Percentiles rank a stretch among this genome's conserved stretches.
These are phyloP conservation scores for Myripristis murdjan DNA, from an alignment of 2,797 vertebrate species.

Conservation along the genomic window DNA sequence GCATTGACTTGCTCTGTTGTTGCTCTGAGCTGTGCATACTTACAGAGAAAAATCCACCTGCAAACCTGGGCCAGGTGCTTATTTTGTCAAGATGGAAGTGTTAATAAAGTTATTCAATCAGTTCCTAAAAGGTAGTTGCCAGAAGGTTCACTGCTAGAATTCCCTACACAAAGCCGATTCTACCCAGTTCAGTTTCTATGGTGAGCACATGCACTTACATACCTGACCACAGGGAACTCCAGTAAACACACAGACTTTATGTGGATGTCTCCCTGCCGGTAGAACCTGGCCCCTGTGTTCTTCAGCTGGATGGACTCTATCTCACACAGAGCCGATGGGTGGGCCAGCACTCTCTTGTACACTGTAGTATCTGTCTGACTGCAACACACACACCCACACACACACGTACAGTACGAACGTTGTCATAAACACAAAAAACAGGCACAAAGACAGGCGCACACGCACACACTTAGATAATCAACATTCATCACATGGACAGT, in stretches of 20 bases:
- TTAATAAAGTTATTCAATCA: too few species aligned
- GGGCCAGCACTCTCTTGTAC: conserved; percentile 76
- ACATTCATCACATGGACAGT: conserved; percentile 18
- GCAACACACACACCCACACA: conserved; percentile 25
- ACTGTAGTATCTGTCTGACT: conserved; percentile 60
- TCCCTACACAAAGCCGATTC: too few species aligned
- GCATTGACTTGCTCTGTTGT: too few species aligned
- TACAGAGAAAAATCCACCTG: too few species aligned
- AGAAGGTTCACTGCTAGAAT: too few species aligned
- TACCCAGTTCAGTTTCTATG: too few species aligned
- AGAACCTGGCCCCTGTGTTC: conserved; percentile 80
- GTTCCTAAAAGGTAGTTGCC: too few species aligned
- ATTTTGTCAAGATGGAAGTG: too few species aligned
- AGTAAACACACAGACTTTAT: conserved; percentile 82
- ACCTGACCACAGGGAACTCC: conserved; percentile 76
- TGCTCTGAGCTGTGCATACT: too few species aligned
- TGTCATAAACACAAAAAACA: background rate
- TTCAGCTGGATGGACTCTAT: conserved; percentile 78
- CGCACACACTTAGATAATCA: conserved; percentile 5
- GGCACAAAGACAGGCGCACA: background rate
- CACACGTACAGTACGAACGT: background rate
- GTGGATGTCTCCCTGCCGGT: conserved; percentile 81
- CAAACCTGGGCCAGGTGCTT: too few species aligned
- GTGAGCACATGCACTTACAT: conserved; percentile 1
- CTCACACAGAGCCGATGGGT: conserved; percentile 76